A percentile compares a stretch with the other conserved stretches of the same genome.
Evolutionary conservation across 1,140 invertebrate species (phyloP).

Genomic region (Drosophila trapezifrons): DNA sequence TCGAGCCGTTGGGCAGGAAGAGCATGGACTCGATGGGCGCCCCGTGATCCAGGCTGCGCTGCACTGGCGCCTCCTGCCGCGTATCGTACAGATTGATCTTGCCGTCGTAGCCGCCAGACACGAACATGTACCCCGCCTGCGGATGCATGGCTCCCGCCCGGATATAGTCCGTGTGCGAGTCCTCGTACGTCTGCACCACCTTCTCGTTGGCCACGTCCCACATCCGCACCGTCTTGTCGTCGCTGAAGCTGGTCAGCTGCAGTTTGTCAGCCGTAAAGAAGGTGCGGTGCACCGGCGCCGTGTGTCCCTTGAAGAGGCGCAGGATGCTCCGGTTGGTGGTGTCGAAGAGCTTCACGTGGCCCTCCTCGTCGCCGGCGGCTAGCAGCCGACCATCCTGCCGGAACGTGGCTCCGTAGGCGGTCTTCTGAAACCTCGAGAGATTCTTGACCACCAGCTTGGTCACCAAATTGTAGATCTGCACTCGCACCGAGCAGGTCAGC

Average conservation of each 20-base stretch:
- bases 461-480: constrained; percentile 96
- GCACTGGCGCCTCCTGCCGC: constrained; percentile 87
- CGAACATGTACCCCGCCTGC: constrained; percentile 89
- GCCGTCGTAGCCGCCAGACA: constrained; percentile 97
- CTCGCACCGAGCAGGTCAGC: constrained; percentile 94
- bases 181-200: constrained; percentile 87
- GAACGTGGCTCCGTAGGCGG: constrained; percentile 94
- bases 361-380: constrained; percentile 94
- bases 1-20: constrained; percentile 94
- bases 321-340: constrained; percentile 91
- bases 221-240: constrained; percentile 94
- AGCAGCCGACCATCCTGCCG: constrained; percentile 93
- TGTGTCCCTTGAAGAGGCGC: constrained; percentile 87
- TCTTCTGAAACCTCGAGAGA: constrained; percentile 93
- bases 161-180: constrained; percentile 92
- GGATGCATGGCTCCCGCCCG: constrained; percentile 92
- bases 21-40: constrained; percentile 95
- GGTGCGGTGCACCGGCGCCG: constrained; percentile 90
- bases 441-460: constrained; percentile 93
- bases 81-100: constrained; percentile 95
- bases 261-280: constrained; percentile 92
- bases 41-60: constrained; percentile 93
- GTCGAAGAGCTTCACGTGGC: constrained; percentile 95
- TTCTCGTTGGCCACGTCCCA: constrained; percentile 96
- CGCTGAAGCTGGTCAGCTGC: constrained; percentile 94